Conservation (phyloP, 2,888 invertebrate species). For the Augochlorella aurata region DNA sequence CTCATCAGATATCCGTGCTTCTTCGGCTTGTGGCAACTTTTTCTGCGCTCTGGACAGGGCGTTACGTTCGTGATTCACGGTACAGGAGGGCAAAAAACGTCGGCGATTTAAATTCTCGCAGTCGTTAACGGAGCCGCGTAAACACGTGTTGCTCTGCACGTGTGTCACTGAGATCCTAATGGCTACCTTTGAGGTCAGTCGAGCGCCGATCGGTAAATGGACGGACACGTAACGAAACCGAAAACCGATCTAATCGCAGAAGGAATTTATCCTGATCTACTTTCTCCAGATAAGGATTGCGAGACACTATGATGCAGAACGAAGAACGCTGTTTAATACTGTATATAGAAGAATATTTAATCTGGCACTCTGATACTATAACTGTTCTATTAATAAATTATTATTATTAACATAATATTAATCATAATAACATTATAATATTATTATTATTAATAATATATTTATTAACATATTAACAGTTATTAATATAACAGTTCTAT, state of each 20-base stretch:
- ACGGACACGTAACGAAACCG: neutral
- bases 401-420: too few species aligned
- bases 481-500: too few species aligned
- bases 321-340: too few species aligned
- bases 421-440: too few species aligned
- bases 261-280: neutral
- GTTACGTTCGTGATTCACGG: neutral
- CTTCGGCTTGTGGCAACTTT: neutral
- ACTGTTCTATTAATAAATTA: too few species aligned
- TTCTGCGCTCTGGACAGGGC: neutral
- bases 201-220: neutral
- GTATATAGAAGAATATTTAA: too few species aligned
- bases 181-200: too few species aligned
- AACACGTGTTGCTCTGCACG: neutral
- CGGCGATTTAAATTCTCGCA: constrained; percentile 12
- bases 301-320: too few species aligned
- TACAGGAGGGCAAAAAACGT: neutral
- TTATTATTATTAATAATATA: too few species aligned
- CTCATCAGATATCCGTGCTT: neutral
- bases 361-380: too few species aligned
- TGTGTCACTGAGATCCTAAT: neutral
- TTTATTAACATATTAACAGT: too few species aligned
- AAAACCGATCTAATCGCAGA: neutral
- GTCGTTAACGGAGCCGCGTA: neutral
- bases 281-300: neutral